phyloP scores from a whole-genome alignment of 2,888 invertebrate species.

The Anodontia alba region DNA sequence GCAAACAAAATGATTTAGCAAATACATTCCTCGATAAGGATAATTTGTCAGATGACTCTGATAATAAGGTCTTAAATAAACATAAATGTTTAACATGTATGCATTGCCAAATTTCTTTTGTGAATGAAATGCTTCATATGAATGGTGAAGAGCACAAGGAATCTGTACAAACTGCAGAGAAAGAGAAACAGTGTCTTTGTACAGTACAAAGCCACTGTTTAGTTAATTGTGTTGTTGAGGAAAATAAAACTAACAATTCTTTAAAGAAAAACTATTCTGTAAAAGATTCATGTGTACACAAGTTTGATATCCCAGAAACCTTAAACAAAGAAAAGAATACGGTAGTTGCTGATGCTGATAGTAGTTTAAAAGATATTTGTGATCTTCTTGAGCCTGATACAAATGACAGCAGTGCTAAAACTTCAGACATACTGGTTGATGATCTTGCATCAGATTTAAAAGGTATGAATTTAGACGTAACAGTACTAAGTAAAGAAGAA shows the following conservation, averaged over 20 bases:
- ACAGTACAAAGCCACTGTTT: not conserved
- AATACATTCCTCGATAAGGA: not conserved
- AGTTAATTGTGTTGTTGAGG: not conserved
- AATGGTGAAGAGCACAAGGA: not conserved
- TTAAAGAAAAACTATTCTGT: no score
- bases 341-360: no score
- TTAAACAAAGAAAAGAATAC: not conserved
- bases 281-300: not conserved
- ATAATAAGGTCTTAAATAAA: no score
- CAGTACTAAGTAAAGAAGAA: not conserved
- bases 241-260: no score
- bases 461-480: not conserved
- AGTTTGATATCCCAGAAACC: not conserved
- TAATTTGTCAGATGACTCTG: not conserved
- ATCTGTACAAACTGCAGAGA: not conserved
- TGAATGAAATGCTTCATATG: not conserved
- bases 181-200: not conserved
- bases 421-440: not conserved
- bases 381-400: no score
- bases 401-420: not conserved
- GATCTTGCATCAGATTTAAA: slow-evolving; percentile 1
- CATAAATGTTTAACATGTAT: not conserved
- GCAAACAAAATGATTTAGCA: not conserved
- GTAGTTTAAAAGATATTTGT: no score
- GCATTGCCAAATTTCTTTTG: not conserved